Percentiles rank a stretch among this genome's conserved stretches.
These are phyloP conservation scores for Procambarus virginalis DNA, from an alignment of 1,140 invertebrate genomes.

Conservation along the genomic window DNA sequence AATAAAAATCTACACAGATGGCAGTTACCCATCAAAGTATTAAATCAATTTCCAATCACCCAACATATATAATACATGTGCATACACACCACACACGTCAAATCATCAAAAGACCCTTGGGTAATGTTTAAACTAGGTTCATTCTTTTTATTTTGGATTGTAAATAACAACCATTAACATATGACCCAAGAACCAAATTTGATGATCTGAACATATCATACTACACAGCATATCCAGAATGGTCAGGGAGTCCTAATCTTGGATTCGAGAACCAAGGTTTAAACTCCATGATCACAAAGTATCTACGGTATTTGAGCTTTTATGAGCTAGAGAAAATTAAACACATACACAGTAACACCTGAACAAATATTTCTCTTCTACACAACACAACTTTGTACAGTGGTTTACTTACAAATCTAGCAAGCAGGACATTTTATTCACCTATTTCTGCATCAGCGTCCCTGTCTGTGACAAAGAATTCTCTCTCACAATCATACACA, in stretches of 20 bases:
- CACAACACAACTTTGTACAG: constrained; percentile 68
- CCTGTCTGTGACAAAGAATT: constrained; percentile 39
- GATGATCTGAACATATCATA: constrained; percentile 55
- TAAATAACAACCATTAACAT: constrained; percentile 41
- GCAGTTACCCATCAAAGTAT: constrained; percentile 27
- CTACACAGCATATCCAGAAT: constrained; percentile 33
- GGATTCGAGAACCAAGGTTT: constrained; percentile 22
- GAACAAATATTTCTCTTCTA: constrained; percentile 55
- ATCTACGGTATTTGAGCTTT: constrained; percentile 62
- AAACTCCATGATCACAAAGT: constrained; percentile 41
- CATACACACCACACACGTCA: constrained; percentile 33
- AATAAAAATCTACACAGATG: not conserved
- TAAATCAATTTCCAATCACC: not conserved
- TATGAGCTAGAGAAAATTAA: constrained; percentile 61
- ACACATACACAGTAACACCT: constrained; percentile 27
- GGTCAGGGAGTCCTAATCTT: constrained; percentile 36
- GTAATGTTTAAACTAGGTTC: constrained; percentile 32
- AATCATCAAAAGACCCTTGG: constrained; percentile 48
- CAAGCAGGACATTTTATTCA: constrained; percentile 61
- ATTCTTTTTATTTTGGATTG: constrained; percentile 29
- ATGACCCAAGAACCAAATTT: constrained; percentile 52
- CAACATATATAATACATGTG: constrained; percentile 11
- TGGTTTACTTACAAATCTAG: constrained; percentile 65
- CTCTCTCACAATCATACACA: constrained; percentile 17
- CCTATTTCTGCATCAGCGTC: constrained; percentile 67